Evolutionary conservation across 2,797 vertebrate genomes (phyloP).

Genomic region (Crenichthys baileyi): DNA sequence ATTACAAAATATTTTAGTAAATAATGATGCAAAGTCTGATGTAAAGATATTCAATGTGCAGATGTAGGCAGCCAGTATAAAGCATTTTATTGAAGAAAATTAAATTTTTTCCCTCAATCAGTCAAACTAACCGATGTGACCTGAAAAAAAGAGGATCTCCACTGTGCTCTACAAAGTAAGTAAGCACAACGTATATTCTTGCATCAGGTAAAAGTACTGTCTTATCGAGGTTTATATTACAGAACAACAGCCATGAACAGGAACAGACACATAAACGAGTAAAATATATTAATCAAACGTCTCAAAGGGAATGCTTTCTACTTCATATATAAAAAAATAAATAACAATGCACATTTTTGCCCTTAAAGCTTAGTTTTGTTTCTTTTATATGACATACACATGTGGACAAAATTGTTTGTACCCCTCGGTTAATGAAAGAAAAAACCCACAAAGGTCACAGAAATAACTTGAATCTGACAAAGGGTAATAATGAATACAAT

Average conservation of each 20-base stretch:
- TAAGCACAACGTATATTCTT: slow-evolving; percentile 45
- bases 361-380: slow-evolving; percentile 72
- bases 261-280: slow-evolving; percentile 25
- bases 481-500: too few species aligned
- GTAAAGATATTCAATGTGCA: slow-evolving; percentile 44
- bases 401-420: too few species aligned
- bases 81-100: slow-evolving; percentile 63
- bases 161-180: slow-evolving; percentile 71
- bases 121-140: slow-evolving; percentile 20
- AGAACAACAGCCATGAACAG: slow-evolving; percentile 20
- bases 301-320: slow-evolving; percentile 22
- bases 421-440: too few species aligned
- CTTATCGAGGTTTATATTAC: slow-evolving; percentile 53
- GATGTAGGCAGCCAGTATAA: slow-evolving; percentile 50
- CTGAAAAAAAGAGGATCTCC: slow-evolving; percentile 62
- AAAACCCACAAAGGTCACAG: too few species aligned
- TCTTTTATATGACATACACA: slow-evolving; percentile 47
- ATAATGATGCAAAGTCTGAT: slow-evolving; percentile 32
- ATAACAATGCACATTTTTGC: slow-evolving; percentile 66
- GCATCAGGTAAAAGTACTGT: slow-evolving; percentile 41
- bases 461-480: too few species aligned
- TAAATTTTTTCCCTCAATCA: slow-evolving; percentile 1
- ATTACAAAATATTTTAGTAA: slow-evolving; percentile 55
- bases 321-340: slow-evolving; percentile 25
- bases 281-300: slow-evolving; percentile 44